phyloP scores from a whole-genome alignment of 2,888 invertebrate genomes.

The Sclerodermus sp. region DNA sequence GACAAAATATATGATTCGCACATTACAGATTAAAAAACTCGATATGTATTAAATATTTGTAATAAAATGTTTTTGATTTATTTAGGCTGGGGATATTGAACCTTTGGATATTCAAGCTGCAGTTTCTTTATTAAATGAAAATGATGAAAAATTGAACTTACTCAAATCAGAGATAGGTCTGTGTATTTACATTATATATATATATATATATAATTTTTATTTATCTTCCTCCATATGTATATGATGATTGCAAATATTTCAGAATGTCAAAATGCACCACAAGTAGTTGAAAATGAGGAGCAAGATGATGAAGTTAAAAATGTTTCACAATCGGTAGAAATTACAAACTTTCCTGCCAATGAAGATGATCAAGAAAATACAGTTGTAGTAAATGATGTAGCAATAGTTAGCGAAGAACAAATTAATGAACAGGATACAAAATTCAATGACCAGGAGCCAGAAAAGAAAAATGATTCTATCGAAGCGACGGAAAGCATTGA shows the following conservation, averaged over 20 bases:
- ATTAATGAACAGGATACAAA: slow-evolving; percentile 6
- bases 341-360: slow-evolving; percentile 10
- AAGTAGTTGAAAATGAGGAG: slow-evolving; percentile 52
- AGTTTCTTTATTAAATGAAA: slow-evolving; percentile 38
- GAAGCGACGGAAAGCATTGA: background rate
- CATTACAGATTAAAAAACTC: too few relatives aligned
- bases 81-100: slow-evolving; percentile 43
- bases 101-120: slow-evolving; percentile 38
- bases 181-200: slow-evolving; percentile 8
- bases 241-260: slow-evolving; percentile 23
- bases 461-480: background rate
- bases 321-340: slow-evolving; percentile 25
- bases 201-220: too few relatives aligned
- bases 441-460: slow-evolving; percentile 6
- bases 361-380: slow-evolving; percentile 8
- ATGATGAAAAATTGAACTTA: slow-evolving; percentile 36
- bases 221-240: too few relatives aligned
- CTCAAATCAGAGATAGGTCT: slow-evolving; percentile 45
- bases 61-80: slow-evolving; percentile 4
- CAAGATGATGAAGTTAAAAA: slow-evolving; percentile 62
- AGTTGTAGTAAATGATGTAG: slow-evolving; percentile 4
- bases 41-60: too few relatives aligned
- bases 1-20: slow-evolving; percentile 45
- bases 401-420: slow-evolving; percentile 8
- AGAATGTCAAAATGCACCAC: slow-evolving; percentile 35